Percentiles rank a stretch among this genome's conserved stretches.
Evolutionary conservation across 2,888 invertebrate genomes (phyloP).

Genomic region (Epiblema foenella): DNA sequence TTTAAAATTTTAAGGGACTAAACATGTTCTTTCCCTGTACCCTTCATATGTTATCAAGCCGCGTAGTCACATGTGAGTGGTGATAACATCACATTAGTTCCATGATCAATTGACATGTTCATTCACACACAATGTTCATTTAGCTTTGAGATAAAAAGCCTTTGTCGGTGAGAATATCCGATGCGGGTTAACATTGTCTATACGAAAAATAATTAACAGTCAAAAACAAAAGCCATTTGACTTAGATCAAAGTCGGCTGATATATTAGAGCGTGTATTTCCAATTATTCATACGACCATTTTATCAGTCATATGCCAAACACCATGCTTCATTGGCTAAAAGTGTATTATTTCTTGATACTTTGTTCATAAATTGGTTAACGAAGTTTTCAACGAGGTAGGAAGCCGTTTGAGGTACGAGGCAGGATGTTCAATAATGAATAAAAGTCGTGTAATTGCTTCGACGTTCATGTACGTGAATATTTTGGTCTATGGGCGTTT

Average conservation of each 20-base stretch:
- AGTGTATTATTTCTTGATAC: background rate
- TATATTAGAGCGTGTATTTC: constrained; percentile 11
- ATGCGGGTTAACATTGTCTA: constrained; percentile 6
- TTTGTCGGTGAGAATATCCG: constrained; percentile 8
- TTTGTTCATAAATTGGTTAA: background rate
- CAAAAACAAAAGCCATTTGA: constrained; percentile 18
- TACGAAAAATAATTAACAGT: constrained; percentile 27
- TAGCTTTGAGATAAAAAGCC: constrained; percentile 7
- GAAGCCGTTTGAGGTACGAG: constrained; percentile 9
- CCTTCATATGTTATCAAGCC: background rate
- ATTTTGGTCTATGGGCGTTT: background rate
- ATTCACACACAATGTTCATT: constrained; percentile 2
- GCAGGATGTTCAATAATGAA: constrained; percentile 20
- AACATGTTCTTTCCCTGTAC: background rate
- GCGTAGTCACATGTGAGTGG: background rate
- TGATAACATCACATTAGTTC: constrained; percentile 2
- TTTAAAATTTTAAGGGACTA: background rate
- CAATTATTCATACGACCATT: background rate
- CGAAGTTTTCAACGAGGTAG: constrained; percentile 18
- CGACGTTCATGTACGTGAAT: constrained; percentile 20
- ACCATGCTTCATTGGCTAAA: background rate
- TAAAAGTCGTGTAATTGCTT: constrained; percentile 29
- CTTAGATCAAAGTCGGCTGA: constrained; percentile 18
- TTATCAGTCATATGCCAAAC: background rate
- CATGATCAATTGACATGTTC: constrained; percentile 10